phyloP scores from a whole-genome alignment of 2,113 vertebrate genomes.

The Ranitomeya imitator region DNA sequence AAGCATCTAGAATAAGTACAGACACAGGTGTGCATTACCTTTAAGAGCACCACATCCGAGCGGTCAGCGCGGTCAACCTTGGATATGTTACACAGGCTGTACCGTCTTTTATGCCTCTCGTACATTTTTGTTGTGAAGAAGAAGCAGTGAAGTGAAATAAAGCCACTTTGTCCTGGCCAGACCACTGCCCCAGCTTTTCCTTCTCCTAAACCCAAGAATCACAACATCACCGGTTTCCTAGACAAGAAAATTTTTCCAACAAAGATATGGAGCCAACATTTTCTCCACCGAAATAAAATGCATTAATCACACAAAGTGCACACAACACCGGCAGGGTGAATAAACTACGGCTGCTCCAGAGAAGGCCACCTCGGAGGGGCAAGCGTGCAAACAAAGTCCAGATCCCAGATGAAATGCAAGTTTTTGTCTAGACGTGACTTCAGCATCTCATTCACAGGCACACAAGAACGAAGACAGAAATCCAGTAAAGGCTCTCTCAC shows the following conservation, averaged over 20 bases:
- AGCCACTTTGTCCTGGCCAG: conserved; percentile 68
- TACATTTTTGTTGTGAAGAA: conserved; percentile 81
- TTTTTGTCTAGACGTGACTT: conserved; percentile 62
- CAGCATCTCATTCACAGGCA: conserved; percentile 55
- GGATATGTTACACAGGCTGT: conserved; percentile 88
- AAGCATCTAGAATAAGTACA: background rate
- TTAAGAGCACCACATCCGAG: conserved; percentile 91
- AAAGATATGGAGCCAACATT: background rate
- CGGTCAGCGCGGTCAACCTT: conserved; percentile 81
- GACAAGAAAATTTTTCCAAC: conserved; percentile 62
- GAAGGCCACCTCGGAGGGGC: conserved; percentile 19
- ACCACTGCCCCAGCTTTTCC: conserved; percentile 63
- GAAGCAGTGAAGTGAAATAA: conserved; percentile 59
- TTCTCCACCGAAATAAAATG: conserved; percentile 8
- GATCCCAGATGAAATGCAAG: conserved; percentile 8
- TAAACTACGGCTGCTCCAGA: background rate
- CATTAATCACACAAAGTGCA: background rate
- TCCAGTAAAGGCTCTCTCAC: conserved; percentile 54
- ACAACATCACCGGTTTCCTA: conserved; percentile 63
- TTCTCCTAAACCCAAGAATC: conserved; percentile 62
- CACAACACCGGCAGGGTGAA: background rate
- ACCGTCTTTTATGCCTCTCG: conserved; percentile 92
- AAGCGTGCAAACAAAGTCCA: conserved; percentile 56
- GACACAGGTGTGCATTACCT: conserved; percentile 75
- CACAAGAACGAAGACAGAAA: conserved; percentile 9